phyloP scores from a whole-genome alignment of 2,888 invertebrate genomes.

The Andrena marginata region DNA sequence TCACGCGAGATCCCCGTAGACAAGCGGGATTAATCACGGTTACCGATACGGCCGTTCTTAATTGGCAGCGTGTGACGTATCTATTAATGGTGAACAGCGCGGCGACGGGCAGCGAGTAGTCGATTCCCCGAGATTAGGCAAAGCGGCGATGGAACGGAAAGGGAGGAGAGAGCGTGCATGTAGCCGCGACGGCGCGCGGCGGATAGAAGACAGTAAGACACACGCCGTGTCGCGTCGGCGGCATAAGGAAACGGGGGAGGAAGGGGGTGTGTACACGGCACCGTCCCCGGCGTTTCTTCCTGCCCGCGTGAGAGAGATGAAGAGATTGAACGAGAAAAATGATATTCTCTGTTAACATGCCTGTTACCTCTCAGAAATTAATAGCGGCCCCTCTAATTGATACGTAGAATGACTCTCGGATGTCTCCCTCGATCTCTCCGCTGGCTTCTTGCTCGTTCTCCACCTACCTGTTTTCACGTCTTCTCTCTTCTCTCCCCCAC shows the following conservation, averaged over 20 bases:
- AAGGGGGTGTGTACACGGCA: constrained; percentile 6
- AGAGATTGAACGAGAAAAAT: constrained; percentile 76
- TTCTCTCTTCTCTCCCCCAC: not conserved
- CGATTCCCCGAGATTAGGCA: constrained; percentile 77
- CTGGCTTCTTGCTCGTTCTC: constrained; percentile 45
- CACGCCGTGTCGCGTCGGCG: not conserved
- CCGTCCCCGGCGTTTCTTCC: constrained; percentile 18
- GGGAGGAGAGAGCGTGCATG: constrained; percentile 1
- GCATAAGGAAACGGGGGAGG: constrained; percentile 13
- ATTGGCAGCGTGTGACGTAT: constrained; percentile 80
- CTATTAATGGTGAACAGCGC: constrained; percentile 77
- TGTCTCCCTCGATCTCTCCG: constrained; percentile 56
- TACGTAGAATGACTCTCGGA: constrained; percentile 78
- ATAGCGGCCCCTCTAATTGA: constrained; percentile 80
- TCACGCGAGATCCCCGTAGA: constrained; percentile 61
- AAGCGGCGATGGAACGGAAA: constrained; percentile 32
- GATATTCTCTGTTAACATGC: constrained; percentile 77
- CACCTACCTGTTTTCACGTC: constrained; percentile 56
- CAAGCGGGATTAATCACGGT: constrained; percentile 78
- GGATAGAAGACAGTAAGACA: constrained; percentile 10
- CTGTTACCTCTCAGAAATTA: constrained; percentile 79
- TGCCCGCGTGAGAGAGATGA: constrained; percentile 55
- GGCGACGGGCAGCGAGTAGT: constrained; percentile 36
- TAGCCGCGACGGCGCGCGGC: not conserved
- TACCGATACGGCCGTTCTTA: constrained; percentile 75